Conservation (phyloP, 92 coral and sea anemone species). For the Epizoanthus illoricatus region DNA sequence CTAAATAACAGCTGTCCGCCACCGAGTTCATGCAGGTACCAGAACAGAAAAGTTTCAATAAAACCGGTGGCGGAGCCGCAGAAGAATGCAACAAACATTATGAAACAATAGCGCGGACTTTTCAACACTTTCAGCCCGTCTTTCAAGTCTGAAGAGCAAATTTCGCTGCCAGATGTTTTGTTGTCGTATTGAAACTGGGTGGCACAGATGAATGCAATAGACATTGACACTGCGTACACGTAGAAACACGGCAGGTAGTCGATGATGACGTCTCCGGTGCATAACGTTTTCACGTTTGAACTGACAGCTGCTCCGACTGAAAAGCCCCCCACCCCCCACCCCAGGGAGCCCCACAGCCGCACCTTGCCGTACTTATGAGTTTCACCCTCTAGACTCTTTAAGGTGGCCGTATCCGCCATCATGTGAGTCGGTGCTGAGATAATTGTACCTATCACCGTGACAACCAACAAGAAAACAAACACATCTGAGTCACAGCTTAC, state of each 20-base stretch:
- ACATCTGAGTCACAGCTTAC: constrained; percentile 61
- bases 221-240: constrained; percentile 79
- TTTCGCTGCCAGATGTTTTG: background rate
- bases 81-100: constrained; percentile 88
- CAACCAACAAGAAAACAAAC: constrained; percentile 71
- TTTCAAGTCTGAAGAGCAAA: constrained; percentile 38
- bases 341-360: constrained; percentile 95
- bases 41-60: constrained; percentile 91
- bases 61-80: constrained; percentile 98
- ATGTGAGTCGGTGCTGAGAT: constrained; percentile 91
- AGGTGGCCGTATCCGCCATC: constrained; percentile 92
- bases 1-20: constrained; percentile 89
- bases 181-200: constrained; percentile 74
- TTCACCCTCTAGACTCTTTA: constrained; percentile 78
- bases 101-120: constrained; percentile 75
- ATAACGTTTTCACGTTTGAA: constrained; percentile 60
- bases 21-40: constrained; percentile 96
- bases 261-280: constrained; percentile 73
- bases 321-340: constrained; percentile 96
- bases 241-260: constrained; percentile 88
- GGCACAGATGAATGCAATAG: constrained; percentile 75
- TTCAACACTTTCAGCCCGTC: constrained; percentile 70
- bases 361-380: constrained; percentile 88
- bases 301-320: constrained; percentile 92
- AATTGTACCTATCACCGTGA: constrained; percentile 82